phyloP scores from a whole-genome alignment of 2,113 vertebrate species.

The Ceyx margarethae region DNA sequence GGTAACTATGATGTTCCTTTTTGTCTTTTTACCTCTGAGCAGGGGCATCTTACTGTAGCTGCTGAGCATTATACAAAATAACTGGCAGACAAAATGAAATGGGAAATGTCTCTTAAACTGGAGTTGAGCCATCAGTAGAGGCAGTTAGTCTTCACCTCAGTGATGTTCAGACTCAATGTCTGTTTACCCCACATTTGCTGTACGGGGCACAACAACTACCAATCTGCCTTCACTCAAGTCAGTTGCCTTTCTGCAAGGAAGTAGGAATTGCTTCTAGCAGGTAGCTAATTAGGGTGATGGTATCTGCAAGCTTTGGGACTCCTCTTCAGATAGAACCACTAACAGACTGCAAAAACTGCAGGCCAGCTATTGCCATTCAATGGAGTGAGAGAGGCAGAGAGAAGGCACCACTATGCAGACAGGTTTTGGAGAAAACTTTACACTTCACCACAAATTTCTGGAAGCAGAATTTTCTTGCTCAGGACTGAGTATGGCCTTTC shows the following conservation, averaged over 20 bases:
- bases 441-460: neutral
- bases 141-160: slow-evolving; percentile 3
- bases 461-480: slow-evolving; percentile 54
- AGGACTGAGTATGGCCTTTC: slow-evolving; percentile 47
- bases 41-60: neutral
- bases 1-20: neutral
- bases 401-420: neutral
- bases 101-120: neutral
- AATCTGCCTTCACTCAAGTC: slow-evolving; percentile 45
- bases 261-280: slow-evolving; percentile 30
- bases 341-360: neutral
- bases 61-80: neutral
- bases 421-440: neutral
- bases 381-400: neutral
- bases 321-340: neutral
- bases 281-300: neutral
- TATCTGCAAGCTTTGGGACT: neutral
- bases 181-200: neutral
- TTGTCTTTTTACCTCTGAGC: slow-evolving; percentile 45
- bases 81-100: neutral
- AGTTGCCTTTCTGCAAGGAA: slow-evolving; percentile 50
- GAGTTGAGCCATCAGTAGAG: neutral
- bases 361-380: neutral
- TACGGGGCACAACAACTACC: neutral
- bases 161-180: neutral